Conservation (phyloP, 2,113 vertebrate genomes). For the Periophthalmodon schlosseri region DNA sequence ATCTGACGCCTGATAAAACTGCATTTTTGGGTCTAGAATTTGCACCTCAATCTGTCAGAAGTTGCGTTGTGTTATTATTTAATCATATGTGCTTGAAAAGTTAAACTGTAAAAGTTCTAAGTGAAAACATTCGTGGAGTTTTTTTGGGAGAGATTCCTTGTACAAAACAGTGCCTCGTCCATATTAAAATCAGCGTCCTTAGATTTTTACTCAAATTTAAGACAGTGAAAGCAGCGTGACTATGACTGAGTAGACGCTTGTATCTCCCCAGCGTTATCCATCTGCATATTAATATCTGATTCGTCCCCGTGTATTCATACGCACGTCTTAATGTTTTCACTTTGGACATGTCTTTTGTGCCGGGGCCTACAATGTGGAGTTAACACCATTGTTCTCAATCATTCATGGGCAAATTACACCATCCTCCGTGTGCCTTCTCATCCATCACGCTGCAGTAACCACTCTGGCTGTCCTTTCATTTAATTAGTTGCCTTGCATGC, state of each 20-base stretch:
- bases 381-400: conserved; percentile 36
- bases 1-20: no score
- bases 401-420: conserved; percentile 41
- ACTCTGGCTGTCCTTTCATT: conserved; percentile 30
- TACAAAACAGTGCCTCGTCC: no score
- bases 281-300: conserved; percentile 21
- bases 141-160: no score
- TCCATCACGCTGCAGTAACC: conserved; percentile 41
- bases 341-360: conserved; percentile 13
- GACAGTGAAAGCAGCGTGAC: neutral
- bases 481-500: conserved; percentile 40
- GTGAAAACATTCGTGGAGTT: no score
- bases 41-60: no score
- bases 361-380: neutral
- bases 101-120: no score
- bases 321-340: conserved; percentile 1
- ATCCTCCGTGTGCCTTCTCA: conserved; percentile 34
- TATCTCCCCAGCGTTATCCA: neutral
- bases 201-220: no score
- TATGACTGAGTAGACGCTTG: neutral
- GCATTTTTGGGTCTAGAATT: no score
- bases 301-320: conserved; percentile 1
- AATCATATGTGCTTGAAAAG: no score
- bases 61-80: no score
- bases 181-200: no score